Evolutionary conservation across 2,888 invertebrate species (phyloP), one percentile per base, ranked within the genome.

Genomic region (Lasioglossum calceatum): DNA sequence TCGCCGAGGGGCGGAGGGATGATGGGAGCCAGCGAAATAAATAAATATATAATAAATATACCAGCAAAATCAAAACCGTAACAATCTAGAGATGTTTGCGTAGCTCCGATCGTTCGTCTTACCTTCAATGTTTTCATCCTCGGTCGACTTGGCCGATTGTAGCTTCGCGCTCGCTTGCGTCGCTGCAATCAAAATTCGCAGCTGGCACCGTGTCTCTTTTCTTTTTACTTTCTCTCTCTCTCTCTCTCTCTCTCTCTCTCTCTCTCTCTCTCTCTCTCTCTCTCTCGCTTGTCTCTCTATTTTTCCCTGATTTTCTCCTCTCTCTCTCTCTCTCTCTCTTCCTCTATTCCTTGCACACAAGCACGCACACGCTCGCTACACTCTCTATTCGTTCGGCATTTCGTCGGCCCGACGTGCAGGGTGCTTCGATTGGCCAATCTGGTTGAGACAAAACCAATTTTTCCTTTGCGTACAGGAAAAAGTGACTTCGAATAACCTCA

Each of bases 41-140:
- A 70, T 32, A 12, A 39, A 12, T 58, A n/a, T 27, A 0, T 61
- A 58, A 61, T 10, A 0, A 27, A 27, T n/a, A 32, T 32, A 42
- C 14, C 70, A 87, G 85, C 88, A 85, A 90, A 87, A 91, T 75
- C 32, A 67, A 88, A 89, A 90, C 73, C 77, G 82, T 87, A 90
- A 88, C 83, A 78, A 88, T 83, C 75, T 75, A 64, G 82, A 81
- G 81, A 84, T 80, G 81, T 89, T 91, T 91, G 89, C 89, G 87
- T 92, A 70, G 92, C 91, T 91, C 91, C 92, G 89, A 88, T 90
- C 87, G 87, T 91, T 93, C 91, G 90, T 92, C 90, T 95, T 95
- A 95, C 95, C 95, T 95, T 95, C 95, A 93, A 92, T 94, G 92
- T 94, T 95, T 85, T 95, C 95, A 93, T 95, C 95, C 94, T 95